Evolutionary conservation across 1,140 invertebrate species (phyloP), one percentile per base, ranked within the genome.

Genomic region (Trinorchestia longiramus): DNA sequence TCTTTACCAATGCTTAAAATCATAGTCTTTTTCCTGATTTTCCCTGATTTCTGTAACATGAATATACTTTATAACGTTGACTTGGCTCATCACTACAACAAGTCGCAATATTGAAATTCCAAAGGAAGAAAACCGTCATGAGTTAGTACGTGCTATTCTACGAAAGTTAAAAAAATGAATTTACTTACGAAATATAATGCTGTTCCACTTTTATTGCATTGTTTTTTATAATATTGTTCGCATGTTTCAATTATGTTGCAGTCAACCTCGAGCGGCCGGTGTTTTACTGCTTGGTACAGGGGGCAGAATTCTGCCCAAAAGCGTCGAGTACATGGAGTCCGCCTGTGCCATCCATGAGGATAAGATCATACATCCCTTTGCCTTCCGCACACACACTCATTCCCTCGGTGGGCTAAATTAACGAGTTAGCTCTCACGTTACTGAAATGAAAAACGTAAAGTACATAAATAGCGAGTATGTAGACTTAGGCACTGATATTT

Each of bases 361-460:
- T 42, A 99, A 99, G 97, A 98, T 98, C 44, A 98, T 99, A 95
- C 98, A 99, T 98, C 99, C 99, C 36, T 99, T 99, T 97, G 99
- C 99, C 0, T 99, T 99, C 97, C 98, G 99, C 96, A 98, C 98
- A 0, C 99, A 99, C 97, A 99, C 99, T 0, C 99, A 99, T 97
- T 97, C 98, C 53, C 97, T 99, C 77, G 99, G 99, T 98, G 97
- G 97, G 97, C 97, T n/a, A 19, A n/a, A 53, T 53, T 53, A 53
- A 19, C 6, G 6, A 53, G 19, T 19, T 77, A 3, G 15, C 28
- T 28, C 28, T 77, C 62, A 77, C 36, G 11, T 77, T 77, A 77
- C 3, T 77, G 62, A 36, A 77, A 77, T 77, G 28, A 28, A 36
- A 36, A 77, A 77, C 28, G 3, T 36, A 36, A 77, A 77, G 11